Evolutionary conservation across 2,888 invertebrate genomes (phyloP).

Genomic region (Sarcophaga caerulescens): DNA sequence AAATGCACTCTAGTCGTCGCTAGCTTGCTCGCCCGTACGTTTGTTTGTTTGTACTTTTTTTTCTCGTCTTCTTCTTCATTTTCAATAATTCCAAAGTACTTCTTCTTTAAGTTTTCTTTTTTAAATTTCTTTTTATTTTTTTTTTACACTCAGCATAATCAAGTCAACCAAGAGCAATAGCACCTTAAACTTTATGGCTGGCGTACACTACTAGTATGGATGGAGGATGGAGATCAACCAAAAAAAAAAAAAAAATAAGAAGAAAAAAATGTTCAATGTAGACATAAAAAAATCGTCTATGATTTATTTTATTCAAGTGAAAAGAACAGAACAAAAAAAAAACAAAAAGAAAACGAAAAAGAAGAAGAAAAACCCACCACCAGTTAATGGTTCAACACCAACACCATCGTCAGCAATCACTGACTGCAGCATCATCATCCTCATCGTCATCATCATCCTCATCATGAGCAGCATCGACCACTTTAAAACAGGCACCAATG

Average conservation of each 20-base stretch:
- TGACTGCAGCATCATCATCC: slow-evolving; percentile 30
- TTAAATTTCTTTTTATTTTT: neutral
- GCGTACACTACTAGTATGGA: neutral
- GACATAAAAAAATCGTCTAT: slow-evolving; percentile 55
- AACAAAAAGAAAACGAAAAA: too few relatives aligned
- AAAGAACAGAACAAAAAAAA: neutral
- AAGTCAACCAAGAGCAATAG: slow-evolving; percentile 11
- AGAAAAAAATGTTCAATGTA: slow-evolving; percentile 36
- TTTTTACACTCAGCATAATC: neutral
- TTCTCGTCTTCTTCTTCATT: neutral
- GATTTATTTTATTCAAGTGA: slow-evolving; percentile 65
- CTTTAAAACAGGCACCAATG: slow-evolving; percentile 43
- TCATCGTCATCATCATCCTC: neutral
- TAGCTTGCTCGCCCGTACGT: too few relatives aligned
- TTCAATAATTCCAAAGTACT: neutral
- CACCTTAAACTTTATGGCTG: slow-evolving; percentile 1
- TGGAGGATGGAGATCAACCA: slow-evolving; percentile 1
- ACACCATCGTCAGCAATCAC: slow-evolving; percentile 63
- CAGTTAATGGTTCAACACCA: slow-evolving; percentile 62
- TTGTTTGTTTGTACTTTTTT: neutral
- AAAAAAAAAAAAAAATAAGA: neutral
- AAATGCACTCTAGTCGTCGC: slow-evolving; percentile 23
- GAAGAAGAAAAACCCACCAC: slow-evolving; percentile 47
- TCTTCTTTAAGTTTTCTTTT: neutral
- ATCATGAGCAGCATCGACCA: slow-evolving; percentile 45